These are phyloP conservation scores for Tenualosa thibaudeaui DNA, from an alignment of 2,797 vertebrate species.

Conservation along the genomic window DNA sequence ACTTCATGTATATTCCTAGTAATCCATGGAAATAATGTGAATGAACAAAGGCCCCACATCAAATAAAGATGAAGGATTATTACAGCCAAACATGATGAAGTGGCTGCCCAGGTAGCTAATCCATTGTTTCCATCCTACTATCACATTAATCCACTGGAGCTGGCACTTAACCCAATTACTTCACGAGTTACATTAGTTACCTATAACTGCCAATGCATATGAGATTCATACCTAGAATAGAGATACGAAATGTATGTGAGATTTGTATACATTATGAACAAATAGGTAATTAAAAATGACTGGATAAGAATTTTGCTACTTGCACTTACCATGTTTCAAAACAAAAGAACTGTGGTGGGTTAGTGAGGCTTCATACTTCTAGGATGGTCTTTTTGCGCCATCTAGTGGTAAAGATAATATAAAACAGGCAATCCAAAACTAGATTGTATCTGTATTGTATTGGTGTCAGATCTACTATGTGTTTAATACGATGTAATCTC, in stretches of 20 bases:
- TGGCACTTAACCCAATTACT: conserved; percentile 21
- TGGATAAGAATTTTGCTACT: too few relatives aligned
- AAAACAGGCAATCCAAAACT: not conserved
- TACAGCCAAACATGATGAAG: not conserved
- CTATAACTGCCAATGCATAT: too few relatives aligned
- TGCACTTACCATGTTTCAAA: not conserved
- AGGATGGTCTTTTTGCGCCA: conserved; percentile 21
- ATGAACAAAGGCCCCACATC: not conserved
- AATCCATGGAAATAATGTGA: not conserved
- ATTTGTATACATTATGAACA: not conserved
- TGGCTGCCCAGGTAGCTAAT: not conserved
- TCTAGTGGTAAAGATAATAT: conserved; percentile 27
- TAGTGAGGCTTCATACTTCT: not conserved
- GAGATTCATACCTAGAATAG: too few relatives aligned
- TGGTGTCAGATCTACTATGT: not conserved
- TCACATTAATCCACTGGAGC: not conserved
- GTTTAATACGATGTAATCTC: conserved; percentile 9
- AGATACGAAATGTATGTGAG: not conserved
- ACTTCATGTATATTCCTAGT: not conserved
- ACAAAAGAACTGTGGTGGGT: not conserved
- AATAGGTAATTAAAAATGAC: not conserved
- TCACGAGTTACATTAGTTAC: not conserved
- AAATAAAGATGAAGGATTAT: not conserved
- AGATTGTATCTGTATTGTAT: not conserved
- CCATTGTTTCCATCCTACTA: not conserved